These are phyloP conservation scores for Colaptes auratus DNA, from an alignment of 2,113 vertebrate genomes.

Conservation along the genomic window DNA sequence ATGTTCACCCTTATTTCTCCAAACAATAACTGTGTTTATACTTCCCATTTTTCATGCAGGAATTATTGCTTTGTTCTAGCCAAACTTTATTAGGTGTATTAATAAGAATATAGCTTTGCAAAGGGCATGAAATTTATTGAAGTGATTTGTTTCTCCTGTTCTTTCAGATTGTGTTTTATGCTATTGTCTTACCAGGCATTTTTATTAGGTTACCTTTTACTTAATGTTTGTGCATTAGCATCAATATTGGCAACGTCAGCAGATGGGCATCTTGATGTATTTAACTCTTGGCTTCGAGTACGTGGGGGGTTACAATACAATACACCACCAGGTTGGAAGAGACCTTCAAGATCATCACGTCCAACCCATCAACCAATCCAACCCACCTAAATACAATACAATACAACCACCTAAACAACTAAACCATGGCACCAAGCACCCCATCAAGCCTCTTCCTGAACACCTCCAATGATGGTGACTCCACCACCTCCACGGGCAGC, in stretches of 20 bases:
- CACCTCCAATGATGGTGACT: no score
- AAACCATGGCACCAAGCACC: no score
- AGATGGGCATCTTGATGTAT: neutral
- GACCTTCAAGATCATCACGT: no score
- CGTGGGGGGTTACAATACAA: no score
- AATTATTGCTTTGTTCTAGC: neutral
- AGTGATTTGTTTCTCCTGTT: neutral
- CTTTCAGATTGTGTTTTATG: neutral
- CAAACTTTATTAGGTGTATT: conserved; percentile 2
- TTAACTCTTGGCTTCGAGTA: neutral
- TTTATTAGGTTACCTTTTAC: conserved; percentile 5
- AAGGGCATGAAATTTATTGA: neutral
- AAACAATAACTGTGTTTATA: neutral
- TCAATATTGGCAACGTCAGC: neutral
- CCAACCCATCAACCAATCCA: no score
- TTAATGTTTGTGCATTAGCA: neutral
- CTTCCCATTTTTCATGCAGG: neutral
- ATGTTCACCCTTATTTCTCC: neutral
- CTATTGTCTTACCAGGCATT: neutral
- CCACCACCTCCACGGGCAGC: no score
- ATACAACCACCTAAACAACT: no score
- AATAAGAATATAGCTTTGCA: neutral
- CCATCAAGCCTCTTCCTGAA: no score
- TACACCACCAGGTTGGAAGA: no score
- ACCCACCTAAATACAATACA: no score